Percentiles rank a stretch among this genome's conserved stretches.
Evolutionary conservation across 2,797 vertebrate genomes (phyloP).

Genomic region (Lagothrix lagotricha): DNA sequence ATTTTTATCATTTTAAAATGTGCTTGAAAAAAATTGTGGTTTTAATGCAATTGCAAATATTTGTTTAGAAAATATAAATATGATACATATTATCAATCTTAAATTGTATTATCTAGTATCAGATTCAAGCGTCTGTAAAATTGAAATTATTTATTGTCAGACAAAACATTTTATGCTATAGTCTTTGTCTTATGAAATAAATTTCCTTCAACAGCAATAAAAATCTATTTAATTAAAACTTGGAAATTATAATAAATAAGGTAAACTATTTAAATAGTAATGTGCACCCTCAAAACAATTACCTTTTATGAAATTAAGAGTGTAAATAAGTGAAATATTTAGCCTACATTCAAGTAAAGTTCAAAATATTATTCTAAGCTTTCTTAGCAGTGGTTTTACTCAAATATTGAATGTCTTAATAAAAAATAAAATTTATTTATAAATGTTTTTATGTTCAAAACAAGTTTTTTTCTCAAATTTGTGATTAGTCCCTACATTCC

Average conservation of each 20-base stretch:
- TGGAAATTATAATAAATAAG: not conserved
- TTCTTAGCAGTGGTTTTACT: not conserved
- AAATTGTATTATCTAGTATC: not conserved
- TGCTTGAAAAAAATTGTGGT: not conserved
- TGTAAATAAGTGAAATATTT: not conserved
- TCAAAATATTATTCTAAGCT: not conserved
- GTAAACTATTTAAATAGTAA: not conserved
- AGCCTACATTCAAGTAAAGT: not conserved
- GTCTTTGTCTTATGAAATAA: not conserved
- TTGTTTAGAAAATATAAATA: conserved; percentile 1
- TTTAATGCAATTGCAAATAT: not conserved
- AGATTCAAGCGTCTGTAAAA: not conserved
- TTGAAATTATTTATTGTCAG: not conserved
- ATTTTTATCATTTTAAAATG: not conserved
- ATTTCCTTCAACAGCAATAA: not conserved
- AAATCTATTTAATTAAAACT: not conserved
- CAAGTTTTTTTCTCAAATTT: not conserved
- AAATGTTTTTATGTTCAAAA: not conserved
- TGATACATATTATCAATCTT: not conserved
- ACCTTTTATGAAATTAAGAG: not conserved
- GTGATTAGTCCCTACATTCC: not conserved
- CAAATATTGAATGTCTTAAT: not conserved
- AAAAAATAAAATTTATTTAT: not conserved
- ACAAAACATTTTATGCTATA: not conserved
- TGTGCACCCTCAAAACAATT: not conserved